Base-by-base conservation (phyloP, 2,797 vertebrate genomes). In the Aselliscus stoliczkanus region DNA sequence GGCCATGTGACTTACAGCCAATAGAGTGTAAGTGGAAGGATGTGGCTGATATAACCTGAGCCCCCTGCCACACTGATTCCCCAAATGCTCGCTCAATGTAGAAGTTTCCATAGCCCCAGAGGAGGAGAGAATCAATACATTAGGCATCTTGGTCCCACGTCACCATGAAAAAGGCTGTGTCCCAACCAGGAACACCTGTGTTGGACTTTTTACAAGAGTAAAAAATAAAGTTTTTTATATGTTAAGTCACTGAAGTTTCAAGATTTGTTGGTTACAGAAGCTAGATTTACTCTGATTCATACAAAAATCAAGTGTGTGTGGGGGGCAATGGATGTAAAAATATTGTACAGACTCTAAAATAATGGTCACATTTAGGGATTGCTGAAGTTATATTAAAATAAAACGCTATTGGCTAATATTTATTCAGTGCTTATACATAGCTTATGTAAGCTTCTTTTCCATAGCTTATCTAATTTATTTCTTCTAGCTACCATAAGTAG, bases 21-120 rank as follows among this genome's bases (percentile, higher is more conserved):
- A 7, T 7, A 20, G 60, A 23, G 25, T 4, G 1, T 27, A 39
- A 31, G 5, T 20, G 27, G 65, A 79, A 81, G 8, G 25, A 11
- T 12, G 34, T 44, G 25, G 6, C 14, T 4, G 0, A 39, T 6
- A 39, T 6, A 20, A 25, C 10, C 39, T 1, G 12, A 86, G 11
- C 37, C 37, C 47, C 1, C 2, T 5, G 3, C 20, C 10, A 4
- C 11, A 4, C 3, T 2, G 2, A n/a, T 44, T 64, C 23, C n/a
- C 47, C 64, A 65, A 37, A 54, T 14, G 12, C 15, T 39, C 29
- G 20, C 34, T 60, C 50, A 58, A 42, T 0, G 0, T 25, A 64
- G 9, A 50, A 8, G 4, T 85, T 82, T 79, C 54, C 18, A 62
- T 75, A 70, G 14, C 15, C 11, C 39, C 21, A 56, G 29, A 44